Conservation (phyloP, 2,797 vertebrate genomes). For the Coreius guichenoti region DNA sequence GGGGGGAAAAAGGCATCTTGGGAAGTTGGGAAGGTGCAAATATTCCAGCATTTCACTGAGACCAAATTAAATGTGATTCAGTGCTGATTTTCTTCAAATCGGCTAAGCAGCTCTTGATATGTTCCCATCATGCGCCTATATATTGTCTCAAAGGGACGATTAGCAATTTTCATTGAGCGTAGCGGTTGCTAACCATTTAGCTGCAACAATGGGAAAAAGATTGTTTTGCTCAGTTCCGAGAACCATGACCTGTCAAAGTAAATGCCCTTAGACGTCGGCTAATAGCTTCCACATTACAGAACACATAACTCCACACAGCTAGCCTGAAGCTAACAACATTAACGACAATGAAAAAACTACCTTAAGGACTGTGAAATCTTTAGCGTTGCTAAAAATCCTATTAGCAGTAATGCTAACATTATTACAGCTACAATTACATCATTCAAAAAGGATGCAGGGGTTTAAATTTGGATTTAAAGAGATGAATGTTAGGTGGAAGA, state of each 20-base stretch:
- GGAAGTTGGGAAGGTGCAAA: conserved; percentile 16
- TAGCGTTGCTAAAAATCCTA: conserved; percentile 20
- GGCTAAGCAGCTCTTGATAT: conserved; percentile 9
- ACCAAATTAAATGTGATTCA: conserved; percentile 10
- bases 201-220: conserved; percentile 11
- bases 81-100: conserved; percentile 17
- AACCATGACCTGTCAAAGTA: conserved; percentile 50
- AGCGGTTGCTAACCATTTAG: conserved; percentile 23
- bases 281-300: conserved; percentile 57
- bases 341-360: conserved; percentile 37
- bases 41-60: conserved; percentile 18
- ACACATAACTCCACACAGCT: conserved; percentile 10
- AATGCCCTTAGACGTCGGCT: conserved; percentile 41
- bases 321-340: conserved; percentile 6
- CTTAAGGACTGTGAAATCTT: conserved; percentile 10
- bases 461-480: conserved; percentile 44
- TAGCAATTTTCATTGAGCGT: conserved; percentile 28
- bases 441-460: conserved; percentile 13
- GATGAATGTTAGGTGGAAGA: conserved; percentile 38
- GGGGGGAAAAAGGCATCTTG: neutral
- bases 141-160: conserved; percentile 14
- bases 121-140: neutral
- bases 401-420: conserved; percentile 29
- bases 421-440: conserved; percentile 37
- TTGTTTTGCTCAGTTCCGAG: conserved; percentile 13